Evolutionary conservation across 2,797 vertebrate species (phyloP), one percentile per base, ranked within the genome.

Genomic region (Chaetodon trifasciatus): DNA sequence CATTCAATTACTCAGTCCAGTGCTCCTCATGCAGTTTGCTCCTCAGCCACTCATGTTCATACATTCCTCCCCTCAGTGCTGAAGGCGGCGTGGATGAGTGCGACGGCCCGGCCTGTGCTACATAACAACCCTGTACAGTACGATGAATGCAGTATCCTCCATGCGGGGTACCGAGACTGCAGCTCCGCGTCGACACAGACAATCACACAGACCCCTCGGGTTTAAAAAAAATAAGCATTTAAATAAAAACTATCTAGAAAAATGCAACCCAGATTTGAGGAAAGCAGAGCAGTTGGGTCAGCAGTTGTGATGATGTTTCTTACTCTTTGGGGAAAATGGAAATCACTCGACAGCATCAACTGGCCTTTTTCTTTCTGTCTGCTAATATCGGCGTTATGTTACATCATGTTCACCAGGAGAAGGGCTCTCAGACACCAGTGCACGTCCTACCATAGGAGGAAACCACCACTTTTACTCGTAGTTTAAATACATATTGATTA

Each of bases 381-480:
- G 49, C 84, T 72, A 74, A 50, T 69, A 77, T 83, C 70, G 89
- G 76, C 70, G 55, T 88, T 82, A 61, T 24, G 81, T 86, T 86
- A 89, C 76, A 85, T 85, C 81, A 86, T 77, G 76, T 86, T 81
- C 52, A 81, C 85, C 72, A 76, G 86, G 89, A 90, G 91, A 88
- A 78, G 76, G 78, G 79, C 79, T 73, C 78, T 86, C 77, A 78
- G 84, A 84, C 85, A 83, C 70, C 81, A 85, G 88, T 88, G 90
- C 76, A 78, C 75, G 93, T 98, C 97, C 98, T 98, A 95, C 97
- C 98, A 99, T 98, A 98, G 98, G 98, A 99, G 98, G 98, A 98
- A 97, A 95, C 96, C 94, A 96, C 95, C 96, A 95, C 96, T 97
- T 95, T 85, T 92, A 95, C 93, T 96, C 70, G 28, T 79, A 72